Evolutionary conservation across 2,888 invertebrate genomes (phyloP).

Genomic region (Baccha elongata): DNA sequence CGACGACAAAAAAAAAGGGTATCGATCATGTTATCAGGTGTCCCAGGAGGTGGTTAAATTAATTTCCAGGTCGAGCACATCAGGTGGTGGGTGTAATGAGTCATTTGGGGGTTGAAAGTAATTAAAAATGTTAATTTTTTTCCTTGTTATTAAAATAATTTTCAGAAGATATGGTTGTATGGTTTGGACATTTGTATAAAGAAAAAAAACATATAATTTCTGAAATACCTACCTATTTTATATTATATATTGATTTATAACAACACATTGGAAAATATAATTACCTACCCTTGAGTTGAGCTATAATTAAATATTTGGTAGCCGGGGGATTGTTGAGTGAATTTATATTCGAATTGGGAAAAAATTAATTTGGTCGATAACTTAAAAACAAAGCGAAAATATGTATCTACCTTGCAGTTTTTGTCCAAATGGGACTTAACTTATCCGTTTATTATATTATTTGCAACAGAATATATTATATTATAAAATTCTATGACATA

Average conservation of each 20-base stretch:
- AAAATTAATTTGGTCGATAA: slow-evolving; percentile 34
- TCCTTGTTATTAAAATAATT: neutral
- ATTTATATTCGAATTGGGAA: slow-evolving; percentile 27
- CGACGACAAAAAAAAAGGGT: slow-evolving; percentile 36
- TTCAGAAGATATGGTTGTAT: slow-evolving; percentile 8
- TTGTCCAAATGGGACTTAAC: no score
- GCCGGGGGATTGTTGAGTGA: slow-evolving; percentile 31
- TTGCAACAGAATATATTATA: no score
- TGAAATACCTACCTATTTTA: neutral
- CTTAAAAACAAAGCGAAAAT: slow-evolving; percentile 11
- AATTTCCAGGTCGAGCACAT: slow-evolving; percentile 65
- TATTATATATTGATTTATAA: slow-evolving; percentile 47
- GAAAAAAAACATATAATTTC: slow-evolving; percentile 16
- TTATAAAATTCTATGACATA: no score
- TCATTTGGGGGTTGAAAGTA: slow-evolving; percentile 57
- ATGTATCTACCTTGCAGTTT: no score
- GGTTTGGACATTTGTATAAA: slow-evolving; percentile 4
- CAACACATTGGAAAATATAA: slow-evolving; percentile 33
- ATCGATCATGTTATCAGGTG: slow-evolving; percentile 67
- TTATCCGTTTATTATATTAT: no score
- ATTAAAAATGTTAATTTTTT: slow-evolving; percentile 48
- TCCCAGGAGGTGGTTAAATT: slow-evolving; percentile 62
- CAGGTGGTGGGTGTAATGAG: slow-evolving; percentile 59
- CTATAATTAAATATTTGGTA: slow-evolving; percentile 46
- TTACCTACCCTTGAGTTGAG: slow-evolving; percentile 31